These are phyloP conservation scores for Drosophila emarginata DNA, from an alignment of 2,888 invertebrate genomes.

Conservation along the genomic window DNA sequence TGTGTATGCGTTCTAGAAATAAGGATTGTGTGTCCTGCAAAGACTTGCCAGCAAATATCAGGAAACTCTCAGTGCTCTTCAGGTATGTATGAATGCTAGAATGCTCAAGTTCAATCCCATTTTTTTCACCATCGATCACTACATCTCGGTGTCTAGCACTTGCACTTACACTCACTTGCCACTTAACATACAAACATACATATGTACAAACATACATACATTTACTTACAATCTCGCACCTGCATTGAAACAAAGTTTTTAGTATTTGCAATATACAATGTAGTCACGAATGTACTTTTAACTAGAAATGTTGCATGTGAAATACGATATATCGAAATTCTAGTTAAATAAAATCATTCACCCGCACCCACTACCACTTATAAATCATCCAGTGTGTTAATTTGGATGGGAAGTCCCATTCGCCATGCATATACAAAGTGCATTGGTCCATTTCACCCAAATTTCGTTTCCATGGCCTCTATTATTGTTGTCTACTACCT, in stretches of 20 bases:
- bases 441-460: neutral
- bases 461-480: neutral
- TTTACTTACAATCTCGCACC: neutral
- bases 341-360: neutral
- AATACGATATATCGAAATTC: neutral
- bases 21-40: conserved; percentile 90
- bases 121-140: neutral
- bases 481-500: neutral
- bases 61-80: conserved; percentile 88
- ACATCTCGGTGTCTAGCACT: neutral
- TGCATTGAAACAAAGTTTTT: neutral
- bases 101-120: conserved; percentile 1
- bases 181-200: neutral
- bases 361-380: neutral
- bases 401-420: neutral
- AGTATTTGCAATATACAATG: neutral
- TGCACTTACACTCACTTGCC: neutral
- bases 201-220: neutral
- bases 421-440: neutral
- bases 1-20: conserved; percentile 84
- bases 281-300: neutral
- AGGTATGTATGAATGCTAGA: conserved; percentile 84
- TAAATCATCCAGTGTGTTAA: neutral
- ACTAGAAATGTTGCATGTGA: neutral
- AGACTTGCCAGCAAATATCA: conserved; percentile 89